Percentiles rank a stretch among this genome's conserved stretches.
Evolutionary conservation across 2,113 vertebrate genomes (phyloP).

Genomic region (Stictonetta naevosa): DNA sequence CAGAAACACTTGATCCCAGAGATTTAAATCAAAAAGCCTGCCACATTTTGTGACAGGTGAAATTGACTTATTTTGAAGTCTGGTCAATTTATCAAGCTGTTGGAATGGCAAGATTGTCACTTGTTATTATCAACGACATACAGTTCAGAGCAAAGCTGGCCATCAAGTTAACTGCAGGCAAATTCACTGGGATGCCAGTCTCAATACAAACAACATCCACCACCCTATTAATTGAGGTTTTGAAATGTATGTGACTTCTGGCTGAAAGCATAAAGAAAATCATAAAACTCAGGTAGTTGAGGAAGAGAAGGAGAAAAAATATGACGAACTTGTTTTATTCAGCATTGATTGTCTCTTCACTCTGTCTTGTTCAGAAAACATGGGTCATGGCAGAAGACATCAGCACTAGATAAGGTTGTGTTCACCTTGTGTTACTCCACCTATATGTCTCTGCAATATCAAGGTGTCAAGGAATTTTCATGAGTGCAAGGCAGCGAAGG

Average conservation of each 20-base stretch:
- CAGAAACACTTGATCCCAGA: conserved; percentile 13
- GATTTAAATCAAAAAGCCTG: conserved; percentile 32
- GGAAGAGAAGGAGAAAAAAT: background rate
- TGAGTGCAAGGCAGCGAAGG: background rate
- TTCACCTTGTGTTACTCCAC: background rate
- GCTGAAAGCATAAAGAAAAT: background rate
- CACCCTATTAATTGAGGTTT: background rate
- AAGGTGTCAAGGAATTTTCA: background rate
- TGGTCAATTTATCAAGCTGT: conserved; percentile 40
- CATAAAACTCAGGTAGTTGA: background rate
- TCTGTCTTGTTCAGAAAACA: background rate
- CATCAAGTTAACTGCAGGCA: conserved; percentile 19
- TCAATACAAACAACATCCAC: background rate
- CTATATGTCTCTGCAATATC: background rate
- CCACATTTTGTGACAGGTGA: background rate
- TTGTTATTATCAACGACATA: conserved; percentile 25
- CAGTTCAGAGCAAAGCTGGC: conserved; percentile 18
- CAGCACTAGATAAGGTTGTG: background rate
- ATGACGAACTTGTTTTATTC: background rate
- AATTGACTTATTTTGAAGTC: conserved; percentile 47
- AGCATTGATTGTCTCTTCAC: background rate
- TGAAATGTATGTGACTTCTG: background rate
- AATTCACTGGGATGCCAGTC: background rate
- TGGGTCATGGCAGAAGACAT: background rate
- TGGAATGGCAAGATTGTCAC: conserved; percentile 46